Base-by-base conservation (phyloP, 2,113 vertebrate genomes). In the Dissostichus mawsoni region DNA sequence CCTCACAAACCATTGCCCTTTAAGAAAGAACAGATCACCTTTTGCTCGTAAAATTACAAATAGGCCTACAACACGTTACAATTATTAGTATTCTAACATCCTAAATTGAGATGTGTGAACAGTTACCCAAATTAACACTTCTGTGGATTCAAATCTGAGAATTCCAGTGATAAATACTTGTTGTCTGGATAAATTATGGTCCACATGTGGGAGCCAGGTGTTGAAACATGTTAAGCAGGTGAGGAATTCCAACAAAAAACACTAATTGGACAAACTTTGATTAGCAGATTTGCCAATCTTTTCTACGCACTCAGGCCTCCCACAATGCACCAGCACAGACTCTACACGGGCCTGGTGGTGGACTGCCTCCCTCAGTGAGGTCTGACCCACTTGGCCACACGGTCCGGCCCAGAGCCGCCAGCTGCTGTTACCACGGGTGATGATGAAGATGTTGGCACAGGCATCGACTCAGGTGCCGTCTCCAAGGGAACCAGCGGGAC, bases 371-470 rank as follows among this genome's bases (percentile, higher is more conserved):
- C 81, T 86, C 56, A 18, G 57, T 33, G 74, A 83, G 72, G 83
- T 73, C 57, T 92, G 88, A 92, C 89, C 87, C 89, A 91, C 75
- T 93, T 88, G 89, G 84, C 67, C 82, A 14, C 6, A 1, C 41
- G 25, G 78, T 33, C 71, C 75, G 18, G 88, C 83, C 80, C 89
- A 77, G 83, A 72, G 84, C 79, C 62, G 85, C 88, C 87, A 88
- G 82, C 84, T 81, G 81, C 86, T 83, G 87, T 72, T 90, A 77
- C 87, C 69, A 81, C 81, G 81, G 86, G 85, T 80, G 87, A 85
- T 85, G 90, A 94, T 92, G 89, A 93, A 93, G 93, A 91, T 78
- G 83, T 94, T 94, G 93, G 92, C 94, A 92, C 85, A 14, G 76
- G 82, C 78, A 16, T 59, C 33, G 83, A 74, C 90, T 94, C 92